Percentiles rank a stretch among this genome's conserved stretches.
These are phyloP conservation scores for Sebastes jordani DNA, from an alignment of 2,797 vertebrate genomes.

Conservation along the genomic window DNA sequence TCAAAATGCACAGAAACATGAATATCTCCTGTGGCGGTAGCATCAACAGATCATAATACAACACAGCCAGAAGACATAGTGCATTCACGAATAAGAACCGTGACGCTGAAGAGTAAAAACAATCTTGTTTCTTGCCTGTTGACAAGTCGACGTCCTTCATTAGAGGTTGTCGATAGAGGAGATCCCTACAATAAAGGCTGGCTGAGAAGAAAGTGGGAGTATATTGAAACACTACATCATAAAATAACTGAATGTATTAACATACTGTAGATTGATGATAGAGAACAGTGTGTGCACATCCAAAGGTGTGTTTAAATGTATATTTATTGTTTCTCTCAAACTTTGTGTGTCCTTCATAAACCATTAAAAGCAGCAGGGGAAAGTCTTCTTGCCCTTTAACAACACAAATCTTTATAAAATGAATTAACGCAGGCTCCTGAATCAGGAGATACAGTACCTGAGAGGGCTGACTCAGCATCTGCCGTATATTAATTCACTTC, in stretches of 20 bases:
- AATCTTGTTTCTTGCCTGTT: neutral
- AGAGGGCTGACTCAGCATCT: conserved; percentile 39
- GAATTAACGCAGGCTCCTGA: neutral
- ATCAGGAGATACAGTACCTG: conserved; percentile 16
- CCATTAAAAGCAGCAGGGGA: neutral
- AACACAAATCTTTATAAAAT: neutral
- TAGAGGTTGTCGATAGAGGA: conserved; percentile 7
- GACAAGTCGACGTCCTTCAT: neutral
- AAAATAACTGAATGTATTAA: neutral
- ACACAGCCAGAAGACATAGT: neutral
- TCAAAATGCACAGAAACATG: conserved; percentile 2
- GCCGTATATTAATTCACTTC: conserved; percentile 19
- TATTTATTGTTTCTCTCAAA: neutral
- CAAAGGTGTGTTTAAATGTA: neutral
- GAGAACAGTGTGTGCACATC: neutral
- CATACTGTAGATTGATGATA: neutral
- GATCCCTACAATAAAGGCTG: conserved; percentile 5
- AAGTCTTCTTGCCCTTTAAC: neutral
- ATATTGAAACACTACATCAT: neutral
- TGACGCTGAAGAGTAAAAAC: neutral
- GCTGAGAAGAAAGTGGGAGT: neutral
- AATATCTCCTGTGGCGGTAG: neutral
- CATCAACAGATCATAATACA: neutral
- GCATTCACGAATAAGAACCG: neutral
- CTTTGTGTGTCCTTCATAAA: neutral